Conservation (phyloP, 2,797 vertebrate genomes). For the Trachops cirrhosus region DNA sequence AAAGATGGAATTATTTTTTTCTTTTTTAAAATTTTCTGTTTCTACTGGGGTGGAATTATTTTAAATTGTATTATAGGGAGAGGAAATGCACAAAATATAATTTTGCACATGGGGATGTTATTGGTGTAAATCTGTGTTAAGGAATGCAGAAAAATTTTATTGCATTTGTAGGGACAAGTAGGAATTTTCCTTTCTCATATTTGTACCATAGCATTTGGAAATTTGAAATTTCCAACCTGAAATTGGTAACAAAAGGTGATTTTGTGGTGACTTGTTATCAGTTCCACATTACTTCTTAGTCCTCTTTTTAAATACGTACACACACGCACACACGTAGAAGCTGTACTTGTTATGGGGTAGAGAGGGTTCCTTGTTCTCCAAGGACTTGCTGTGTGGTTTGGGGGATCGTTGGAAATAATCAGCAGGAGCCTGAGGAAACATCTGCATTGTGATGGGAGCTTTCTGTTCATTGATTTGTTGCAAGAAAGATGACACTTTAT, state of each 20-base stretch:
- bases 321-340: neutral
- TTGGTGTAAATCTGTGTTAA: constrained; percentile 15
- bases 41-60: neutral
- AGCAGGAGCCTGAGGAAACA: constrained; percentile 55
- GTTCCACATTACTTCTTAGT: neutral
- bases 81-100: neutral
- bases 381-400: constrained; percentile 69
- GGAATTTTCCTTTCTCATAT: neutral
- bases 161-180: neutral
- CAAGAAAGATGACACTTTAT: constrained; percentile 32
- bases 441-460: constrained; percentile 44
- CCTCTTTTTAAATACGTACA: neutral
- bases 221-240: neutral
- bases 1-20: neutral
- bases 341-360: neutral
- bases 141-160: neutral
- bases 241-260: neutral
- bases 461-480: constrained; percentile 45
- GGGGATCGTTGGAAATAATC: constrained; percentile 72
- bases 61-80: neutral
- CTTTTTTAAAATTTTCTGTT: neutral
- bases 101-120: neutral
- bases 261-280: constrained; percentile 28
- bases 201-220: neutral
- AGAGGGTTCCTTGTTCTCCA: constrained; percentile 1